These are phyloP conservation scores for Diaperis boleti DNA, from an alignment of 2,888 invertebrate species.

Conservation along the genomic window DNA sequence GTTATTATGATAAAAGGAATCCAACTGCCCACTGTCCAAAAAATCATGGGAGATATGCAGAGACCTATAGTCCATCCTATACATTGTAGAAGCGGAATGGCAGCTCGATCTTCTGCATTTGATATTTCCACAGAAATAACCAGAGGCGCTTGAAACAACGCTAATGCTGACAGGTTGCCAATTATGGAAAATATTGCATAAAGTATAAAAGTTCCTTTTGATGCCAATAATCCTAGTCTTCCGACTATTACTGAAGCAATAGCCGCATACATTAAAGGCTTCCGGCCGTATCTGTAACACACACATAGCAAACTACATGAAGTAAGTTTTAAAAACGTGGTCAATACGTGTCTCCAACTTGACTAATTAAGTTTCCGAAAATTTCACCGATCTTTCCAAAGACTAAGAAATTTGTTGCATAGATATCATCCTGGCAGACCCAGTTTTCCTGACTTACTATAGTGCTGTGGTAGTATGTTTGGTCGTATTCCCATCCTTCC, in stretches of 20 bases:
- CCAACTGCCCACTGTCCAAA: slow-evolving; percentile 69
- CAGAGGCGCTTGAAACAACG: slow-evolving; percentile 67
- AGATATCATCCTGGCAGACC: slow-evolving; percentile 70
- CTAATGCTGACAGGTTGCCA: slow-evolving; percentile 66
- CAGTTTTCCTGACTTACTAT: slow-evolving; percentile 69
- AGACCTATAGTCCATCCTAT: slow-evolving; percentile 69
- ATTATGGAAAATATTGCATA: slow-evolving; percentile 66
- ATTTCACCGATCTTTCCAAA: slow-evolving; percentile 69
- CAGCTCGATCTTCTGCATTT: slow-evolving; percentile 67
- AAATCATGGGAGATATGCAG: slow-evolving; percentile 67
- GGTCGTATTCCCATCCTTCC: slow-evolving; percentile 71
- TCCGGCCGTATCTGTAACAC: slow-evolving; percentile 66
- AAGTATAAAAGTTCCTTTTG: slow-evolving; percentile 63
- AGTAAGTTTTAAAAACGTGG: slow-evolving; percentile 13
- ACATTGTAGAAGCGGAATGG: slow-evolving; percentile 68
- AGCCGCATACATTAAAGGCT: slow-evolving; percentile 67
- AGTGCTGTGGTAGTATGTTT: slow-evolving; percentile 68
- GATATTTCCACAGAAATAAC: slow-evolving; percentile 71
- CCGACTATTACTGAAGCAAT: slow-evolving; percentile 65
- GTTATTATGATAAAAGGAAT: slow-evolving; percentile 67
- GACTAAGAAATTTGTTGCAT: slow-evolving; percentile 70
- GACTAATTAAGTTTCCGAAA: slow-evolving; percentile 70
- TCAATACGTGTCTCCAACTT: slow-evolving; percentile 72
- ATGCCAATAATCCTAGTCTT: slow-evolving; percentile 63
- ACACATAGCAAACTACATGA: background rate